Evolutionary conservation across 2,113 vertebrate genomes (phyloP).

Genomic region (Psittacara wagleri): DNA sequence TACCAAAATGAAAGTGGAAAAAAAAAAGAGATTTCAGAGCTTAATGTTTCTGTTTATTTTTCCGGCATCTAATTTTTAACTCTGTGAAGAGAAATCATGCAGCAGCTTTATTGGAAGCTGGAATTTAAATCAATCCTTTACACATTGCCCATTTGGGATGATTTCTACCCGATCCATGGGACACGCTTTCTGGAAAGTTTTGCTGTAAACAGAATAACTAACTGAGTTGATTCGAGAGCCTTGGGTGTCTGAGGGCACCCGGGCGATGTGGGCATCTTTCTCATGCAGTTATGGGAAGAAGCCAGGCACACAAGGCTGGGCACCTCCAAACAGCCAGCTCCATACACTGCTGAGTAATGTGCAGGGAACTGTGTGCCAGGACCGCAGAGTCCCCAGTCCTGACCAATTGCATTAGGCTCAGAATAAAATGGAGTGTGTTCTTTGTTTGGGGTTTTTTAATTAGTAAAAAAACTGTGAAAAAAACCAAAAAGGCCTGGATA

Average conservation of each 20-base stretch:
- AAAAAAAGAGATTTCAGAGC: not conserved
- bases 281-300: not conserved
- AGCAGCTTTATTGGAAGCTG: not conserved
- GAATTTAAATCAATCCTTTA: not conserved
- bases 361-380: conserved; percentile 3
- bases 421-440: not conserved
- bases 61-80: not conserved
- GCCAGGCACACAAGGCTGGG: not conserved
- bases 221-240: not conserved
- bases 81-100: not conserved
- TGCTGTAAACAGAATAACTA: not conserved
- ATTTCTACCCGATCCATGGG: not conserved
- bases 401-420: not conserved
- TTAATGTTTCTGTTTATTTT: not conserved
- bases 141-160: not conserved
- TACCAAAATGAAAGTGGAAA: not conserved
- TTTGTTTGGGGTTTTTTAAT: not conserved
- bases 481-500: accelerated
- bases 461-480: not conserved
- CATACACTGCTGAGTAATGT: conserved; percentile 34
- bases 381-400: not conserved
- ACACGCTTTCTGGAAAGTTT: not conserved
- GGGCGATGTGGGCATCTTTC: not conserved
- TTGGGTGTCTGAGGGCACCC: not conserved
- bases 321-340: not conserved